Evolutionary conservation across 2,888 invertebrate species (phyloP), one percentile per base, ranked within the genome.

Genomic region (Lamproptera curius): DNA sequence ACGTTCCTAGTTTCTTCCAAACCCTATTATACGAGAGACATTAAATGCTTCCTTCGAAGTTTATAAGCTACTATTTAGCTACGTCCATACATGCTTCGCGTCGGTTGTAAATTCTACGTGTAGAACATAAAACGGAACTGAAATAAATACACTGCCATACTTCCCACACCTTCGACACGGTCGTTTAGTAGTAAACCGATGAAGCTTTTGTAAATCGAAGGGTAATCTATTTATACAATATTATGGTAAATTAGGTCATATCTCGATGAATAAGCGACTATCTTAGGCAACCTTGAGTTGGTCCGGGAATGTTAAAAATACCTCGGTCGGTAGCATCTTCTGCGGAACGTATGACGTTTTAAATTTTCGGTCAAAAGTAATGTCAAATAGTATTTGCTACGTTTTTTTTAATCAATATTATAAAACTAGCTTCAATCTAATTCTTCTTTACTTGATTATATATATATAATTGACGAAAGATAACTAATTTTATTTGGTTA

Each of bases 251-350:
- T 85, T 85, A 79, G 86, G 86, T 86, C 86, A 86, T 85, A 83
- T 79, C 75, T 75, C 68, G 72, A 82, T 81, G 84, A 80, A 85
- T 85, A 84, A 81, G 73, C 76, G 73, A 69, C 74, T 77, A 78
- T 85, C 82, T 83, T 73, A 70, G 76, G 69, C 81, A 85, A 85
- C 86, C 86, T 87, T 86, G 86, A 78, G 77, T 73, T 81, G 83
- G 76, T 80, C 84, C 76, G 86, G 81, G 86, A 85, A 86, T 86
- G 87, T 87, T 87, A 87, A 85, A 87, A 86, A 86, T 87, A 87
- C 84, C 71, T 76, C 73, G 70, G 66, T 66, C 62, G 65, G 64
- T 46, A 63, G 63, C 73, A 65, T 68, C 73, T 65, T 43, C 28
- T 67, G 70, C 67, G 63, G 61, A 62, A 60, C 67, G 65, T 59